These are phyloP conservation scores for Latrodectus geometricus DNA, from an alignment of 1,140 invertebrate species.

Conservation along the genomic window DNA sequence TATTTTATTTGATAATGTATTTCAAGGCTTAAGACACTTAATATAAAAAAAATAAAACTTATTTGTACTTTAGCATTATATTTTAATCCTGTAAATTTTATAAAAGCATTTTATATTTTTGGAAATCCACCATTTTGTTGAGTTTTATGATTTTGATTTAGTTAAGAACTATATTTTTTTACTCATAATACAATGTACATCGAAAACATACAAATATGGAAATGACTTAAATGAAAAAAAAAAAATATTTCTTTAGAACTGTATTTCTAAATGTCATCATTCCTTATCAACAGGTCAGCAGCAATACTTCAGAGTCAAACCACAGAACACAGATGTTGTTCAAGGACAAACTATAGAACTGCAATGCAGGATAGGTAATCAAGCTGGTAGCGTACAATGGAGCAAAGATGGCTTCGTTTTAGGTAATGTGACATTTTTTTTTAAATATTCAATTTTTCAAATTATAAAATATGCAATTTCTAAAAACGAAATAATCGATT, in stretches of 20 bases:
- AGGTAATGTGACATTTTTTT: slow-evolving; percentile 73
- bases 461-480: too few relatives aligned
- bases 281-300: slow-evolving; percentile 69
- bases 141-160: neutral
- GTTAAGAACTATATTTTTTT: neutral
- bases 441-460: too few relatives aligned
- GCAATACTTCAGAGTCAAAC: slow-evolving; percentile 84
- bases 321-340: slow-evolving; percentile 79
- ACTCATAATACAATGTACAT: too few relatives aligned
- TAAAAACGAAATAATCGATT: too few relatives aligned
- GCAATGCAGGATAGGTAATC: slow-evolving; percentile 85
- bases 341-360: slow-evolving; percentile 85
- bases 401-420: slow-evolving; percentile 93
- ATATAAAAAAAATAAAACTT: too few relatives aligned
- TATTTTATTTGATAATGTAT: too few relatives aligned
- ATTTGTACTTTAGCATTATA: too few relatives aligned
- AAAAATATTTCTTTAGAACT: neutral
- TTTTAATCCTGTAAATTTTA: too few relatives aligned
- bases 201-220: too few relatives aligned
- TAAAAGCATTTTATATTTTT: too few relatives aligned
- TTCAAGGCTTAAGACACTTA: too few relatives aligned
- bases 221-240: neutral
- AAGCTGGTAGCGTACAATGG: slow-evolving; percentile 90
- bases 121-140: too few relatives aligned
- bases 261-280: neutral